Conservation (phyloP, 1,140 invertebrate genomes). For the Dendroctonus valens region DNA sequence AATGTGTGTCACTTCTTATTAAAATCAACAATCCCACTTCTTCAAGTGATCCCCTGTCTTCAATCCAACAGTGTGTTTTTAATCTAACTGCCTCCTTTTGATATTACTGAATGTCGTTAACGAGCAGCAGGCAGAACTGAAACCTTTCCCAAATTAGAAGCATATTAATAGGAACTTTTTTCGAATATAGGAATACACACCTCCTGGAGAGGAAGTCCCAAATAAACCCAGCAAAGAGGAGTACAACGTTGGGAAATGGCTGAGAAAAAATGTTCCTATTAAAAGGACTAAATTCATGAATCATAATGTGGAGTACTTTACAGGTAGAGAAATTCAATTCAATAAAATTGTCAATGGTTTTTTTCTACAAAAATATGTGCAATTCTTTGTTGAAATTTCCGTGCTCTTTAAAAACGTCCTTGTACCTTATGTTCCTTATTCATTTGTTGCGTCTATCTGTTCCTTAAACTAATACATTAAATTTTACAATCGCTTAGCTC, state of each 20-base stretch:
- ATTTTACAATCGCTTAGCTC: not conserved
- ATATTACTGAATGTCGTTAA: not conserved
- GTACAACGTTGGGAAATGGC: slow-evolving; percentile 89
- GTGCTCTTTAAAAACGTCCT: too few relatives aligned
- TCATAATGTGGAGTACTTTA: slow-evolving; percentile 96
- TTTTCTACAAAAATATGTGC: too few relatives aligned
- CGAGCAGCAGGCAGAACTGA: not conserved
- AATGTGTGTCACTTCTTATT: too few relatives aligned
- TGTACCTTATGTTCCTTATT: not conserved
- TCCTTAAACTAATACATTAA: not conserved
- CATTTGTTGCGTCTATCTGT: not conserved
- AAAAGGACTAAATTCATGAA: slow-evolving; percentile 95
- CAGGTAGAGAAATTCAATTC: slow-evolving; percentile 58
- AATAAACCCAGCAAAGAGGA: slow-evolving; percentile 88
- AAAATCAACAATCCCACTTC: not conserved
- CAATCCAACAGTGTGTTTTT: not conserved
- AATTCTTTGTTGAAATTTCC: too few relatives aligned
- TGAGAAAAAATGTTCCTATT: slow-evolving; percentile 86
- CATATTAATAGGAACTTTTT: slow-evolving; percentile 32
- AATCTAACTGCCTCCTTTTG: not conserved
- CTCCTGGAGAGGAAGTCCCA: slow-evolving; percentile 53
- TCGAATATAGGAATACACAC: slow-evolving; percentile 59
- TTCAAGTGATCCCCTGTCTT: not conserved
- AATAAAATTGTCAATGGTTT: not conserved
- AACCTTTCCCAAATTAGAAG: slow-evolving; percentile 11